Conservation (phyloP, 2,888 invertebrate genomes). For the Zelleria hepariella region DNA sequence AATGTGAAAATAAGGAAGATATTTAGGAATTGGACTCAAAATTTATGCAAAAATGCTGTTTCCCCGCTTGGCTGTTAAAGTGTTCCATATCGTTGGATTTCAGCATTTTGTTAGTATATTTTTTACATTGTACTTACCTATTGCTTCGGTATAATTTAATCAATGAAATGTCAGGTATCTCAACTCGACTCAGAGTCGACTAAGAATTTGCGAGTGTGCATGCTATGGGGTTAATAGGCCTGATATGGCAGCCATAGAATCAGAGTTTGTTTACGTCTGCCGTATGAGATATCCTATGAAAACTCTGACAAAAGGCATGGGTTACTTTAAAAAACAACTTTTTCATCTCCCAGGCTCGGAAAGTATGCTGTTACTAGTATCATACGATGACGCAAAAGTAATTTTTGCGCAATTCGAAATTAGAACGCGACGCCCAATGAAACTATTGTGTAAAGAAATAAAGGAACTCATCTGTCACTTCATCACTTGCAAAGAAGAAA, state of each 20-base stretch:
- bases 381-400: too few relatives aligned
- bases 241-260: neutral
- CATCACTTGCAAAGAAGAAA: too few relatives aligned
- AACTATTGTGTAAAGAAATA: too few relatives aligned
- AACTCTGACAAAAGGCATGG: too few relatives aligned
- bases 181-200: neutral
- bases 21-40: constrained; percentile 9
- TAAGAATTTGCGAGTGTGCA: too few relatives aligned
- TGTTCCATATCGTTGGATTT: constrained; percentile 46
- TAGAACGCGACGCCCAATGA: too few relatives aligned
- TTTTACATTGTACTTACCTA: too few relatives aligned
- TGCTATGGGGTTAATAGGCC: neutral
- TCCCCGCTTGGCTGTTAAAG: constrained; percentile 32
- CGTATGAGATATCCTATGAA: neutral
- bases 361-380: too few relatives aligned
- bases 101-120: constrained; percentile 60
- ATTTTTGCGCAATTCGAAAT: too few relatives aligned
- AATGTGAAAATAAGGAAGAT: neutral
- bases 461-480: too few relatives aligned
- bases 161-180: neutral
- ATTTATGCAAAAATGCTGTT: constrained; percentile 16
- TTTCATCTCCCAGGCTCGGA: too few relatives aligned
- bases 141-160: neutral
- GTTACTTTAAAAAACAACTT: too few relatives aligned
- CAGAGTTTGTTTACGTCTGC: neutral